Evolutionary conservation across 2,888 invertebrate genomes (phyloP).

Genomic region (Pyrrhia umbra): DNA sequence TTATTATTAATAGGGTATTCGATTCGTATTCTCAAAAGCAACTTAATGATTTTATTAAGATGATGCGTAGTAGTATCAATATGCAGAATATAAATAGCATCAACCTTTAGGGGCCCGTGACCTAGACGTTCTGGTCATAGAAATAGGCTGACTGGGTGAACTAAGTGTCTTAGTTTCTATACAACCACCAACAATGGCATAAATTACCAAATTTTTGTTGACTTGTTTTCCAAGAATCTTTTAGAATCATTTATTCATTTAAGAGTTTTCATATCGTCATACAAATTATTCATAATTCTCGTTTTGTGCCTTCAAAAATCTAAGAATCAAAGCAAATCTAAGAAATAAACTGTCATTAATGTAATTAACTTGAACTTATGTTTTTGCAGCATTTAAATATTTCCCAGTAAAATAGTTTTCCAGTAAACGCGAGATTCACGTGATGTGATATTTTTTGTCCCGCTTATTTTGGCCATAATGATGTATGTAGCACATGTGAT

Average conservation of each 20-base stretch:
- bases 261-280: too few relatives aligned
- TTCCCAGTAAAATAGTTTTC: neutral
- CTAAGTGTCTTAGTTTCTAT: neutral
- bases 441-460: conserved; percentile 13
- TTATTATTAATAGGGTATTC: conserved; percentile 2
- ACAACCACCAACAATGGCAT: neutral
- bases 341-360: neutral
- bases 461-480: conserved; percentile 20
- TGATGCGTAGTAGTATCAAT: neutral
- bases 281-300: too few relatives aligned
- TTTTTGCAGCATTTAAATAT: neutral
- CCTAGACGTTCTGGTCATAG: conserved; percentile 1
- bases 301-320: too few relatives aligned
- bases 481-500: conserved; percentile 28
- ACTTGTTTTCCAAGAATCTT: neutral
- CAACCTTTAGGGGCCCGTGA: conserved; percentile 10
- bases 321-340: neutral
- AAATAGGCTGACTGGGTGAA: neutral
- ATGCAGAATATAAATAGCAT: conserved; percentile 9
- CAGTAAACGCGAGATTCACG: neutral
- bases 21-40: neutral
- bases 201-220: neutral
- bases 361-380: too few relatives aligned
- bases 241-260: too few relatives aligned
- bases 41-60: conserved; percentile 29